A percentile compares a stretch with the other conserved stretches of the same genome.
phyloP scores from a whole-genome alignment of 2,113 vertebrate genomes.

The Pampusana beccarii region DNA sequence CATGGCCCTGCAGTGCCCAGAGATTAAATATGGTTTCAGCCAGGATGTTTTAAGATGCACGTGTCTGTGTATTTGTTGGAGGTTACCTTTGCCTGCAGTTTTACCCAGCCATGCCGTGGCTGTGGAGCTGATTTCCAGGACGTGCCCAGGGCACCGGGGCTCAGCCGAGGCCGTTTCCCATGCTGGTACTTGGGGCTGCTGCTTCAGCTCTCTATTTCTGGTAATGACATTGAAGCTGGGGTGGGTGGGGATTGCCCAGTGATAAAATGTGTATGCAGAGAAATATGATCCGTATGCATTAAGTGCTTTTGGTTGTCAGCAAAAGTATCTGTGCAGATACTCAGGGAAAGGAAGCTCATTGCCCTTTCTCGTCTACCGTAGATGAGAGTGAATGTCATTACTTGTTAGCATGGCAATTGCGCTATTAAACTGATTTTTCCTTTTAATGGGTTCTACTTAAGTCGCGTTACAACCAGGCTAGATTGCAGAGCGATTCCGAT shows the following conservation, averaged over 20 bases:
- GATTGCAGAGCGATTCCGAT: neutral
- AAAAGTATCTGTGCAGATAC: neutral
- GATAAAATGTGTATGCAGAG: neutral
- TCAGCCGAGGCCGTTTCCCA: fast-evolving
- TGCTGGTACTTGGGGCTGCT: neutral
- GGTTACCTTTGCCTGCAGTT: neutral
- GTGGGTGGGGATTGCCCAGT: neutral
- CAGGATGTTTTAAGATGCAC: neutral
- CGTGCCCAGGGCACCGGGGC: fast-evolving
- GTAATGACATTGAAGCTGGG: neutral
- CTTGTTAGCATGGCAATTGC: neutral
- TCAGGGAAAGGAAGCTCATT: neutral
- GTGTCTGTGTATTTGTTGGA: neutral
- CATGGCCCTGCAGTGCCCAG: neutral
- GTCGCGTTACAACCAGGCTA: neutral
- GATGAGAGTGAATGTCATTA: neutral
- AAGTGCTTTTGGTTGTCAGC: slow-evolving; percentile 46
- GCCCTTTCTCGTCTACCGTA: neutral
- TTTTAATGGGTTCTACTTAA: neutral
- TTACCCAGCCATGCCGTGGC: fast-evolving
- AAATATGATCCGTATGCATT: neutral
- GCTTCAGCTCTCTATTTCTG: neutral
- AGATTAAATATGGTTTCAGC: neutral
- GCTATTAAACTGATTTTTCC: neutral
- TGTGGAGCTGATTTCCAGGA: neutral